phyloP scores from a whole-genome alignment of 2,113 vertebrate species.

The Daboia siamensis region DNA sequence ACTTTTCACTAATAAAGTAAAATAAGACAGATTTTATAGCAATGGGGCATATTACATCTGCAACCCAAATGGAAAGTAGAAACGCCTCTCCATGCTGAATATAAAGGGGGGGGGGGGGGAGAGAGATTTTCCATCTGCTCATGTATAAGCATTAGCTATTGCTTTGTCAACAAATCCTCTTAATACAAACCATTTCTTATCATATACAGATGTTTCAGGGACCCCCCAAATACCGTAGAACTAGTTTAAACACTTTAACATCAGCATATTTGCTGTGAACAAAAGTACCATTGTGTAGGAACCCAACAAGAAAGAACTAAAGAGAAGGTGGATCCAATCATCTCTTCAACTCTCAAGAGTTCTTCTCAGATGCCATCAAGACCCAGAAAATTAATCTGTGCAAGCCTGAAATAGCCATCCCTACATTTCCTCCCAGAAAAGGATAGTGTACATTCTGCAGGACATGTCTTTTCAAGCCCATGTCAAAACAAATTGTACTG shows the following conservation, averaged over 20 bases:
- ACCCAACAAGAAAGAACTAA: conserved; percentile 48
- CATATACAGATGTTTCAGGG: conserved; percentile 64
- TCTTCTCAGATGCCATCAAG: conserved; percentile 58
- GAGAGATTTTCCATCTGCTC: conserved; percentile 65
- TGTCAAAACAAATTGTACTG: accelerated
- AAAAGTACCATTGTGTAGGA: conserved; percentile 72
- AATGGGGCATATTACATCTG: conserved; percentile 61
- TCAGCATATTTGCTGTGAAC: conserved; percentile 70
- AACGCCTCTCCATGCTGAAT: conserved; percentile 46
- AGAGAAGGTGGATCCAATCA: conserved; percentile 76
- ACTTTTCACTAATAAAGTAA: conserved; percentile 51
- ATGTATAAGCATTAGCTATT: conserved; percentile 66
- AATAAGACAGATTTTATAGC: conserved; percentile 57
- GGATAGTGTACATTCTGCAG: accelerated
- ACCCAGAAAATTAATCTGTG: conserved; percentile 38
- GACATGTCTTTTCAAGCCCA: accelerated
- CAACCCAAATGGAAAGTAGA: conserved; percentile 58
- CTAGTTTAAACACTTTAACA: conserved; percentile 70
- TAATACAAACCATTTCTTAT: conserved; percentile 64
- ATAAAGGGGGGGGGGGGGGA: conserved; percentile 48
- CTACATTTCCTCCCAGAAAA: neutral
- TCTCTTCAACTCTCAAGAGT: conserved; percentile 57
- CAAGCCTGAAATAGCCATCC: neutral
- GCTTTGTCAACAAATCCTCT: conserved; percentile 66
- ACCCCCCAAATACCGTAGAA: conserved; percentile 59